Evolutionary conservation across 1,140 invertebrate species (phyloP), one percentile per base, ranked within the genome.

Genomic region (Penaeus chinensis): DNA sequence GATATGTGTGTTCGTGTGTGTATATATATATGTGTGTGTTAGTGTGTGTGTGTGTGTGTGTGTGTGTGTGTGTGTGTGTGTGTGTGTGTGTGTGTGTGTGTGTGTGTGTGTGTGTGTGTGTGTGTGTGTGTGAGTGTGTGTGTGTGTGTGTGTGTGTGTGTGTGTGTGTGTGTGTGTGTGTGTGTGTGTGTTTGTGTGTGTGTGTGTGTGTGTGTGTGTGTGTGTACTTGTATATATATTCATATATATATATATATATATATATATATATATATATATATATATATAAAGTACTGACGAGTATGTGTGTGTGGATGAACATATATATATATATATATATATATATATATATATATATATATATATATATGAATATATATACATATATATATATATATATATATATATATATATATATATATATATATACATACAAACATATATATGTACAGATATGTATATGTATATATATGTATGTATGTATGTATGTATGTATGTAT

Each of bases 231-330:
- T 78, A 54, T 81, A 78, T 78, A 78, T 78, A 78, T 78, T 42
- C 16, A 78, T 37, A 78, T 78, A 78, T 78, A 78, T 78, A 54
- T 78, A 47, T 78, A 78, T 78, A 78, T 81, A 78, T 78, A 78
- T 78, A 47, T 54, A 78, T 54, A 78, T 78, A 78, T 78, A 66
- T 78, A 78, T 37, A 78, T 78, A 37, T 78, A 18, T 78, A 78
- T 81, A 54, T 78, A 78, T 37, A 78, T 47, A 78, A 78, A 2
- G 19, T 54, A 78, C 10, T 60, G 19, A 54, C 37, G 60, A 65
- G 37, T 54, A 79, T 79, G 19, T 54, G 3, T 79, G 20, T 54
- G 3, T 42, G 7, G 54, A 42, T 32, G 22, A 2, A 37, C 54
- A 47, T 47, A 78, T 22, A 78, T 54, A 78, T 78, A 78, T 78